Evolutionary conservation across 1,140 invertebrate genomes (phyloP), one percentile per base, ranked within the genome.

Genomic region (Drosophila insularis): DNA sequence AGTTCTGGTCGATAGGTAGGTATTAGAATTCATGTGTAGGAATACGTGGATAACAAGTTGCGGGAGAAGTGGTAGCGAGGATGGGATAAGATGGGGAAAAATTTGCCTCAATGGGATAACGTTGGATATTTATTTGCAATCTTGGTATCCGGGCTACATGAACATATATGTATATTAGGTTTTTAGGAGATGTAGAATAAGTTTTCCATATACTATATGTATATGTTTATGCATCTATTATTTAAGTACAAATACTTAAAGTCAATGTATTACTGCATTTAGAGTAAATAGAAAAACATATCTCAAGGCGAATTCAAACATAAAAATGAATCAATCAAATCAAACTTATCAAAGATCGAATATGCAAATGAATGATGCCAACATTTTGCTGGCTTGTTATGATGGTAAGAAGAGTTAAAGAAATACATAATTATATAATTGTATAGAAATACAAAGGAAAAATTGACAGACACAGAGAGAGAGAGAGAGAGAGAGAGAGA

Each of bases 1-100:
- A 90, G 80, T 90, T 89, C 80, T 84, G 69, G 72, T 82, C 68
- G 81, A 53, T 65, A 68, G 65, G 50, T 65, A 66, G 63, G 61
- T 66, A 37, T 60, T 64, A n/a, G 19, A 35, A 35, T 35, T 10
- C 32, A 8, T 21, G 23, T 40, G 8, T 4, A 63, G 27, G 40
- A 78, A 78, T 78, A 75, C 71, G 8, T 64, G 68, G 63, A 63
- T 74, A 63, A 63, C 62, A 60, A 63, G 61, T 21, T 59, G 27
- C 56, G 23, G 37, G 35, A 21, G 37, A 17, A 11, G n/a, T 31
- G 54, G 13, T 56, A 14, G 54, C 13, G 32, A 21, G 35, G 19
- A 39, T 46, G 8, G 5, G 40, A 11, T 43, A n/a, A 6, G n/a
- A 5, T 6, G 5, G 43, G 2, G 4, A 50, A 10, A 21, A 50